Evolutionary conservation across 1,140 invertebrate species (phyloP).

Genomic region (Drosophila lacertosa): DNA sequence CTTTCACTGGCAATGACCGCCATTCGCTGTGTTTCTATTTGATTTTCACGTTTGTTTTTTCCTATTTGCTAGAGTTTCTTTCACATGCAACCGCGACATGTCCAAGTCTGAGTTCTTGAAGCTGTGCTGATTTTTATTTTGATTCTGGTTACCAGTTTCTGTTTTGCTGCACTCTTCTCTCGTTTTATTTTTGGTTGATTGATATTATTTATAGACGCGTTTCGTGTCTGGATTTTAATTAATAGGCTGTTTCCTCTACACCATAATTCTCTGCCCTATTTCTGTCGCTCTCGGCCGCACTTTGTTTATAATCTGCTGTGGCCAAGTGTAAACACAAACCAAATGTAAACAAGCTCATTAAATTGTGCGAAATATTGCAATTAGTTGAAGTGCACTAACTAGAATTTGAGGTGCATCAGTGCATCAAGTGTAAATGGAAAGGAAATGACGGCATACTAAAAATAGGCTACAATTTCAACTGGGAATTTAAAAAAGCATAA

Average conservation of each 20-base stretch:
- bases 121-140: slow-evolving; percentile 20
- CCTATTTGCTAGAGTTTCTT: slow-evolving; percentile 51
- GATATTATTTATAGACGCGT: slow-evolving; percentile 65
- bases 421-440: background rate
- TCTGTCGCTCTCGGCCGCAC: slow-evolving; percentile 23
- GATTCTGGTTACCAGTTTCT: slow-evolving; percentile 50
- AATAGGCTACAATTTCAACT: too few species aligned
- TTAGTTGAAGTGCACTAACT: background rate
- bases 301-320: slow-evolving; percentile 32
- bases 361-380: slow-evolving; percentile 27
- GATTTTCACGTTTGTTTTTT: slow-evolving; percentile 72
- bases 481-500: too few species aligned
- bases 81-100: slow-evolving; percentile 50
- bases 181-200: slow-evolving; percentile 46
- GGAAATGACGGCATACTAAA: background rate
- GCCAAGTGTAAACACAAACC: slow-evolving; percentile 1
- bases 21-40: slow-evolving; percentile 65
- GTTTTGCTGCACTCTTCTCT: slow-evolving; percentile 9
- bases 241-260: slow-evolving; percentile 50
- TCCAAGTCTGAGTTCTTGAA: slow-evolving; percentile 22
- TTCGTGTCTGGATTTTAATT: slow-evolving; percentile 53
- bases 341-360: slow-evolving; percentile 48
- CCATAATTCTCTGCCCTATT: slow-evolving; percentile 52
- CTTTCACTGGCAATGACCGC: slow-evolving; percentile 75
- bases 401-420: background rate